Base-by-base conservation (phyloP, 2,888 invertebrate species). In the Adelognathus sp. region DNA sequence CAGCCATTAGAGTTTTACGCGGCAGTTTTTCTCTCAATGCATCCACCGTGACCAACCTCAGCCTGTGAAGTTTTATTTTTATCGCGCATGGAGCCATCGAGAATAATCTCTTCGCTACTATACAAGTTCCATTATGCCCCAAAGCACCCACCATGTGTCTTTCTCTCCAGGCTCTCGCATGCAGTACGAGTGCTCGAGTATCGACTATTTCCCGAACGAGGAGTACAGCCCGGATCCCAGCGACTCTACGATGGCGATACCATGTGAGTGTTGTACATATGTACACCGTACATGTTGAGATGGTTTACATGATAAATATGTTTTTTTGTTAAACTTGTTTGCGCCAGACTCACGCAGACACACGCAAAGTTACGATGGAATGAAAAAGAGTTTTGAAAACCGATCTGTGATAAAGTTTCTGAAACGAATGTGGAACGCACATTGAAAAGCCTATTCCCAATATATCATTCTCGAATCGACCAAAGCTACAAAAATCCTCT, bases 211-310 rank as follows among this genome's bases (percentile, higher is more conserved):
- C 90, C 95, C 97, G 6, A 93, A 95, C 86, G 97, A 97, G 86
- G 96, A 96, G 86, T 97, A 97, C 92, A 95, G 95, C 84, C 96
- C 97, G 11, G 97, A 98, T 92, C 96, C 96, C 0, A 95, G 95
- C 87, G 97, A 98, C 91, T 97, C 97, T 6, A 97, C 97, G n/a
- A 95, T 96, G 92, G 97, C 97, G 27, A 97, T 98, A 92, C 97
- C 97, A 90, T 97, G 98, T 98, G 94, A 96, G 97, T 95, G 52
- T 31, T 33, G 24, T 9, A 16, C 41, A 46, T 41, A 56, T 56
- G 5, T 2, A 9, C n/a, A 29, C 9, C 16, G 16, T 39, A 36
- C 36, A 36, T 3, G n/a, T 11, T 11, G 7, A 0, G n/a, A 36
- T 11, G 2, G 9, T 11, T 11, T 36, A 9, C 9, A 1, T 0